These are phyloP conservation scores for Ephydatia muelleri DNA, from an alignment of 37 sponge, comb jelly and placozoan species.

Conservation along the genomic window DNA sequence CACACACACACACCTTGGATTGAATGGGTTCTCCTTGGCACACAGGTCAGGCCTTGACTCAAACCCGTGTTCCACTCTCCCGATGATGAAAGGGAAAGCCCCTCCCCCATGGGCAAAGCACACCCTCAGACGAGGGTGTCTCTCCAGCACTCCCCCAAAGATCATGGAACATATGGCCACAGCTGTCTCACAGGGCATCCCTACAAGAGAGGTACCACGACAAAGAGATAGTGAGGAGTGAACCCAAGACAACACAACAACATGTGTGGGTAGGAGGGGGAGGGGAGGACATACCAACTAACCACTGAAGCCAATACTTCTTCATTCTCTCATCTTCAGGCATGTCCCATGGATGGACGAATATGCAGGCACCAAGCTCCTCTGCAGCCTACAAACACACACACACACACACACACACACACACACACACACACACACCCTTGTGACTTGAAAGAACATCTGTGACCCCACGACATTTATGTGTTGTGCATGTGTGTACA, in stretches of 20 bases:
- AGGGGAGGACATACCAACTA: constrained; percentile 61
- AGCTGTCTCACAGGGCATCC: constrained; percentile 92
- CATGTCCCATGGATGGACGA: constrained; percentile 97
- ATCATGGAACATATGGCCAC: constrained; percentile 80
- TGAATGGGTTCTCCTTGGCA: constrained; percentile 82
- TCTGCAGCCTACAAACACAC: constrained; percentile 71
- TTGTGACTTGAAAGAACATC: too few species aligned
- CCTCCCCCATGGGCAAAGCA: constrained; percentile 96
- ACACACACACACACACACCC: constrained; percentile 16
- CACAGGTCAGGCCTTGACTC: constrained; percentile 90
- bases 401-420: constrained; percentile 8
- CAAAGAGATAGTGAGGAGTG: neutral
- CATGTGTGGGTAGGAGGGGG: neutral
- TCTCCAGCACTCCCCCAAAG: constrained; percentile 92
- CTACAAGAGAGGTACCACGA: constrained; percentile 8
- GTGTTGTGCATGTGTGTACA: too few species aligned
- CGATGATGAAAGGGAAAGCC: constrained; percentile 86
- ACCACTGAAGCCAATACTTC: constrained; percentile 95
- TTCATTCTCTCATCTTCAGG: constrained; percentile 75
- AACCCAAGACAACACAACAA: neutral
- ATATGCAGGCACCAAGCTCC: constrained; percentile 75
- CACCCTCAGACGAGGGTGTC: constrained; percentile 73
- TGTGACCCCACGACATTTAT: too few species aligned
- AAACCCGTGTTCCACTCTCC: constrained; percentile 86
- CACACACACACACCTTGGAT: constrained; percentile 58